Conservation (phyloP, 1,140 invertebrate genomes). For the Holcopasites calliopsidis region DNA sequence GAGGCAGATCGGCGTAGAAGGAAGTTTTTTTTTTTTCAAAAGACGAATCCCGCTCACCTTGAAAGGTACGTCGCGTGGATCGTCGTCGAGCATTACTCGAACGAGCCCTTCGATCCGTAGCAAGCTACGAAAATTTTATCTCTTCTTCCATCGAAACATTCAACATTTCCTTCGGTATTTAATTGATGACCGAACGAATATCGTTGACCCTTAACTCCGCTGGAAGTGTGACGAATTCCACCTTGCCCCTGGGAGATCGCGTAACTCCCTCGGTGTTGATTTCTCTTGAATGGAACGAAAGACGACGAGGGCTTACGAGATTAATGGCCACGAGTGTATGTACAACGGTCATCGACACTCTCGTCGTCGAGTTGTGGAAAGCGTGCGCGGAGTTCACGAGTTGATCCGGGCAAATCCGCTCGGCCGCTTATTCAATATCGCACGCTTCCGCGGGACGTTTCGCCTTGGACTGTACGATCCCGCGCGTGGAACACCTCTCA, state of each 20-base stretch:
- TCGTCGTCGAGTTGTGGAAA: too few relatives aligned
- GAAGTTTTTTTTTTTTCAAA: constrained; percentile 54
- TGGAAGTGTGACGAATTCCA: too few relatives aligned
- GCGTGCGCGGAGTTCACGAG: too few relatives aligned
- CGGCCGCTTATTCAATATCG: constrained; percentile 61
- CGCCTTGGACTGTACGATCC: constrained; percentile 34
- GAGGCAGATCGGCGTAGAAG: background rate
- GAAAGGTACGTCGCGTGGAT: constrained; percentile 66
- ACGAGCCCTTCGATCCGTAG: constrained; percentile 53
- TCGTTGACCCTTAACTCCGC: too few relatives aligned
- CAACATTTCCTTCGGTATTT: background rate
- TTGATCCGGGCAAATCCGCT: constrained; percentile 68
- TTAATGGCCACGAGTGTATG: too few relatives aligned
- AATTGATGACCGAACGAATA: too few relatives aligned
- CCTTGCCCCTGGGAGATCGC: too few relatives aligned
- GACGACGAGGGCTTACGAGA: too few relatives aligned
- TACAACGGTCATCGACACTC: too few relatives aligned
- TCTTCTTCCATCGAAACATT: background rate
- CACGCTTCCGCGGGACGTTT: constrained; percentile 38
- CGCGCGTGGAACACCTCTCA: constrained; percentile 39
- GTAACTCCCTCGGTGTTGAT: too few relatives aligned
- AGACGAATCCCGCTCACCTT: constrained; percentile 66
- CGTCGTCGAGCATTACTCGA: constrained; percentile 54
- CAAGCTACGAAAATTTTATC: constrained; percentile 55
- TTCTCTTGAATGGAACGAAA: too few relatives aligned